Conservation (phyloP, 2,113 vertebrate species). For the Hydrochoerus hydrochaeris region DNA sequence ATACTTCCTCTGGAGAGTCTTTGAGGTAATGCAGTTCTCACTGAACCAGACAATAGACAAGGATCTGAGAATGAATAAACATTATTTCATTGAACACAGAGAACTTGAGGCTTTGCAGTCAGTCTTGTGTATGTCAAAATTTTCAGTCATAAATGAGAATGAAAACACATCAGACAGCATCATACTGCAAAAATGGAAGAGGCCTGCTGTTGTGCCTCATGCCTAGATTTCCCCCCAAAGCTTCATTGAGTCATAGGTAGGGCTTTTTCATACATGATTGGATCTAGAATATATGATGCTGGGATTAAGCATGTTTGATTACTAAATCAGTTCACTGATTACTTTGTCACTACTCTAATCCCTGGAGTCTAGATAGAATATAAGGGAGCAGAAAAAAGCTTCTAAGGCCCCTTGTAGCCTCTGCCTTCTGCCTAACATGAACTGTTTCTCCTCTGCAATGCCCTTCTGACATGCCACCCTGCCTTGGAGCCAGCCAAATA, state of each 20-base stretch:
- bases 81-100: neutral
- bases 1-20: neutral
- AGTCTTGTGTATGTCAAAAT: neutral
- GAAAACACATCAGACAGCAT: neutral
- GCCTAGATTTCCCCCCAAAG: neutral
- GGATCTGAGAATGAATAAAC: neutral
- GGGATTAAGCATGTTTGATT: neutral
- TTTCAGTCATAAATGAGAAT: neutral
- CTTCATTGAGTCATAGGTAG: neutral
- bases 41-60: neutral
- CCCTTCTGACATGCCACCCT: neutral
- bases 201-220: neutral
- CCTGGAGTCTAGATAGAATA: neutral
- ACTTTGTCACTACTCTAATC: neutral
- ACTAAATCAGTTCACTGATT: neutral
- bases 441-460: neutral
- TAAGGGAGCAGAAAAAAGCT: neutral
- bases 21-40: conserved; percentile 2
- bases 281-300: neutral
- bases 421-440: neutral
- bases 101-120: neutral
- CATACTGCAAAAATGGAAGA: neutral
- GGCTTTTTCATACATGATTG: neutral
- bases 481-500: neutral
- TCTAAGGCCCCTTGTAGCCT: neutral